A percentile compares a stretch with the other conserved stretches of the same genome.
These are phyloP conservation scores for Lampris megalopsis DNA, from an alignment of 2,113 vertebrate genomes.

Conservation along the genomic window DNA sequence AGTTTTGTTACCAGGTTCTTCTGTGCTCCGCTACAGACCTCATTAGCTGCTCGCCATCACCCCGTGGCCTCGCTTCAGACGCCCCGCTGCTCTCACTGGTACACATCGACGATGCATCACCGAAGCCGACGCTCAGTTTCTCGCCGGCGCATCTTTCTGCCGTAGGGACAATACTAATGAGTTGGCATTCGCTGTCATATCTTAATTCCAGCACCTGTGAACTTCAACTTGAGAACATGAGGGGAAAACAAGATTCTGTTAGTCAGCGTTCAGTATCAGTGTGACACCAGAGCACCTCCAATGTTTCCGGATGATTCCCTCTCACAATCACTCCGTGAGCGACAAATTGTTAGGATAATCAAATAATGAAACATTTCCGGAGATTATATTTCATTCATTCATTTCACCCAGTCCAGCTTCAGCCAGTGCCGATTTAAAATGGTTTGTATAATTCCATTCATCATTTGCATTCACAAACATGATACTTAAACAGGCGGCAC, in stretches of 20 bases:
- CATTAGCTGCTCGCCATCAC: conserved; percentile 42
- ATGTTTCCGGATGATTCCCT: conserved; percentile 22
- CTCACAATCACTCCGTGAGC: conserved; percentile 17
- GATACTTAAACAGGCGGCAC: too few species aligned
- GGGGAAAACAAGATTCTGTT: not conserved
- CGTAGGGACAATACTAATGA: conserved; percentile 39
- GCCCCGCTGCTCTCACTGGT: not conserved
- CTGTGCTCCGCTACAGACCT: conserved; percentile 18
- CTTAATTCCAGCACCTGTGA: conserved; percentile 28
- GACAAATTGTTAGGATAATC: conserved; percentile 3
- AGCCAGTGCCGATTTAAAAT: not conserved
- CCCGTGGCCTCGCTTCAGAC: conserved; percentile 28
- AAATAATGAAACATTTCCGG: conserved; percentile 7
- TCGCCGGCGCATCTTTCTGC: not conserved
- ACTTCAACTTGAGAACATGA: conserved; percentile 3
- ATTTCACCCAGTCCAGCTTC: not conserved
- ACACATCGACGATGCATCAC: conserved; percentile 24
- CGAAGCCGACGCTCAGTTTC: conserved; percentile 10
- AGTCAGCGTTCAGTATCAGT: not conserved
- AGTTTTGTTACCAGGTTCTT: conserved; percentile 20
- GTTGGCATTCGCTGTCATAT: conserved; percentile 15
- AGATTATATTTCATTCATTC: not conserved
- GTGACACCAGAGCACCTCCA: conserved; percentile 4
- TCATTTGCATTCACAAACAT: not conserved
- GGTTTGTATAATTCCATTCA: not conserved